These are phyloP conservation scores for Acrobasis consociella DNA, from an alignment of 2,888 invertebrate species.

Conservation along the genomic window DNA sequence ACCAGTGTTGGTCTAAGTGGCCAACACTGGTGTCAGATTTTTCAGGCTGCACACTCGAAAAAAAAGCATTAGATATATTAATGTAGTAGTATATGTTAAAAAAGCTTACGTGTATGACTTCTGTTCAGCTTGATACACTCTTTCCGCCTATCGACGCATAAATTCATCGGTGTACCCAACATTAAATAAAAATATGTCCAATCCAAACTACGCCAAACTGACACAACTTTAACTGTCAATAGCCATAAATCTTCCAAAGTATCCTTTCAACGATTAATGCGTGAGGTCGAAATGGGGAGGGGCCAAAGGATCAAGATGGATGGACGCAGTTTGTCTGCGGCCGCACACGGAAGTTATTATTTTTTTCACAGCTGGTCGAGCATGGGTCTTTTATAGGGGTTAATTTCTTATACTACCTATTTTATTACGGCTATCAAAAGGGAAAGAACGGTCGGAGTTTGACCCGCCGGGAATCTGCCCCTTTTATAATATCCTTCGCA, in stretches of 20 bases:
- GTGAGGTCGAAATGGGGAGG: slow-evolving; percentile 17
- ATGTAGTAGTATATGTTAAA: too few species aligned
- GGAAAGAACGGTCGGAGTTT: too few species aligned
- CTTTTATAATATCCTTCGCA: too few species aligned
- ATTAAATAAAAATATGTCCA: slow-evolving; percentile 12
- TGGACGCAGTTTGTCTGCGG: slow-evolving; percentile 12
- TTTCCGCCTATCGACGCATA: not conserved
- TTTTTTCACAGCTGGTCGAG: slow-evolving; percentile 9
- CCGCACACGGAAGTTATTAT: slow-evolving; percentile 13
- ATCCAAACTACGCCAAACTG: slow-evolving; percentile 1
- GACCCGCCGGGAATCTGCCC: too few species aligned
- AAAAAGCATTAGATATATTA: too few species aligned
- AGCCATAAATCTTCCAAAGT: slow-evolving; percentile 19
- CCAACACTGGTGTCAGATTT: too few species aligned
- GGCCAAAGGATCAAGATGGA: slow-evolving; percentile 11
- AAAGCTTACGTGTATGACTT: too few species aligned
- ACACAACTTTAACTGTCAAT: slow-evolving; percentile 10
- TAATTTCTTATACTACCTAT: slow-evolving; percentile 11
- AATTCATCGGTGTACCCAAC: not conserved
- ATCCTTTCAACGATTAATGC: slow-evolving; percentile 25
- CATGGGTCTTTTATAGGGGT: not conserved
- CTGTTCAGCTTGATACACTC: not conserved
- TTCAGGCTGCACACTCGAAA: too few species aligned
- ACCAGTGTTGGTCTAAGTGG: too few species aligned
- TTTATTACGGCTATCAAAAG: not conserved